Evolutionary conservation across 2,888 invertebrate species (phyloP), one percentile per base, ranked within the genome.

Genomic region (Poecilobothrus nobilitatus): DNA sequence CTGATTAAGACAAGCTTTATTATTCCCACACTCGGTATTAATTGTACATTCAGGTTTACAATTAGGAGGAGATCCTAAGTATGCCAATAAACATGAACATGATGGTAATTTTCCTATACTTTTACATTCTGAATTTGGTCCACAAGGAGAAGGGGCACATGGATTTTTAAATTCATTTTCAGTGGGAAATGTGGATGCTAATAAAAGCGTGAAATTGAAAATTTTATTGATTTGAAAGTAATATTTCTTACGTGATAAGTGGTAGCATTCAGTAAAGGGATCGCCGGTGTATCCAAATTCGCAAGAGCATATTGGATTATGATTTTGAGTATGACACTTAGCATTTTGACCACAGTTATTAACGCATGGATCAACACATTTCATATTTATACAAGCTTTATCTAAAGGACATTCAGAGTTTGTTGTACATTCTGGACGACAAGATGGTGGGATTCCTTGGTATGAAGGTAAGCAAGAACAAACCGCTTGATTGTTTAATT

Each of bases 361-460:
- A 33, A 87, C 86, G 75, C 90, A 90, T 64, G 90, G 90, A 77
- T 90, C 86, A 70, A 83, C 78, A 75, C 91, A 91, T 80, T 89
- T 89, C 75, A 88, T 87, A 71, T 86, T 84, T 61, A 88, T 81
- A 75, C 91, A 91, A 18, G 90, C 89, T 75, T 84, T 84, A 74
- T 88, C 84, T 70, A 84, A 84, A 6, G 85, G 80, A 76, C 90
- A 90, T 74, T 90, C 89, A 0, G 87, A 84, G 74, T 87, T 86
- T 33, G 86, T 83, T 1, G 86, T 84, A 76, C 89, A 89, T 79
- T 89, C 89, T 1, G 89, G 88, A 71, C 87, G 84, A 76, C 92
- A 92, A 18, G 88, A 86, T 1, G 92, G 92, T 4, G 90, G 89
- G 81, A 87, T 87, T 66, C 91, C 91, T 63, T 86, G 84, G 75